These are phyloP conservation scores for Orchesella cincta DNA, from an alignment of 1,140 invertebrate species.

Conservation along the genomic window DNA sequence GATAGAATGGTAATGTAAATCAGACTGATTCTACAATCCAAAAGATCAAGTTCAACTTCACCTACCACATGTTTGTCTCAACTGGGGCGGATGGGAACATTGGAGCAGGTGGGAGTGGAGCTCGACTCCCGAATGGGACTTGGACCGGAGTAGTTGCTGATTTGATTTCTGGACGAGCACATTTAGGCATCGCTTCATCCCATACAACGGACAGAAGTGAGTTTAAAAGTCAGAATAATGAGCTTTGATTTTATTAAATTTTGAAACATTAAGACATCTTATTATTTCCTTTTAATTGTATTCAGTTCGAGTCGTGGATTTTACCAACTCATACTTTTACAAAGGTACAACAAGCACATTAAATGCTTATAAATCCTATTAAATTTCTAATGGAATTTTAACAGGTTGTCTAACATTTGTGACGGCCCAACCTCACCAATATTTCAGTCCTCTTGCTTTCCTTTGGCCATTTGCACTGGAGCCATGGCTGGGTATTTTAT, in stretches of 20 bases:
- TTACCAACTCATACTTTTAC: background rate
- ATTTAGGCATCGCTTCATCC: background rate
- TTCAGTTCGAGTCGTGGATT: background rate
- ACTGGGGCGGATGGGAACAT: background rate
- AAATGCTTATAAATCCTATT: no score
- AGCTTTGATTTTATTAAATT: background rate
- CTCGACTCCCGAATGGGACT: background rate
- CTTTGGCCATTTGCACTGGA: background rate
- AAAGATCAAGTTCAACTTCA: slow-evolving; percentile 13
- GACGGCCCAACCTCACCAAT: background rate
- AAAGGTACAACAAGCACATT: background rate
- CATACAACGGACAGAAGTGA: background rate
- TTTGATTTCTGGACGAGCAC: background rate
- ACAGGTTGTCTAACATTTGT: slow-evolving; percentile 1
- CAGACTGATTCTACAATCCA: background rate
- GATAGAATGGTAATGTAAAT: background rate
- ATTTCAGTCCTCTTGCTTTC: background rate
- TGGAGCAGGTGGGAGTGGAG: background rate
- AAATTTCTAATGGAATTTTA: no score
- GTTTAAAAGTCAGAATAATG: background rate
- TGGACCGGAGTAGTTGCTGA: background rate
- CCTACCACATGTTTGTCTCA: background rate
- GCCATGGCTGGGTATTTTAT: background rate
- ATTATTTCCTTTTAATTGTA: background rate
- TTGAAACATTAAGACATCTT: background rate